A percentile compares a stretch with the other conserved stretches of the same genome.
Conservation (phyloP, 2,113 vertebrate genomes). For the Ardeotis arabs region DNA sequence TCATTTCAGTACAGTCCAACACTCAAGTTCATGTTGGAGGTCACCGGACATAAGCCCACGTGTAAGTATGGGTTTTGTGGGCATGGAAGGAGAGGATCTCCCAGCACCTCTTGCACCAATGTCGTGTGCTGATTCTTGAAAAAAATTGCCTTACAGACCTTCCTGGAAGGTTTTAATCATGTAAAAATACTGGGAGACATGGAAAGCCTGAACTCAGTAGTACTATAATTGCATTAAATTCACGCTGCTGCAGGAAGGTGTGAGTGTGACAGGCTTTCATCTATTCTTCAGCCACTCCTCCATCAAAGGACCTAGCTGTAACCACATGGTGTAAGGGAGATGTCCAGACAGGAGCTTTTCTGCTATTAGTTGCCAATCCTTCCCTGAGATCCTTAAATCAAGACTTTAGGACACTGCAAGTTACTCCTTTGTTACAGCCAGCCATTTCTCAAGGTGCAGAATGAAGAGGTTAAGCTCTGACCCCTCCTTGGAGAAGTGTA, state of each 20-base stretch:
- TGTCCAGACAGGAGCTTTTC: neutral
- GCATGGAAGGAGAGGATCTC: neutral
- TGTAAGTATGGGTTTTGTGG: neutral
- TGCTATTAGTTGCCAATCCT: neutral
- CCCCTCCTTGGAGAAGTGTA: neutral
- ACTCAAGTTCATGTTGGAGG: neutral
- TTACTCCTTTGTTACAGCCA: neutral
- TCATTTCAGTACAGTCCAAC: neutral
- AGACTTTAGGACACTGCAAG: neutral
- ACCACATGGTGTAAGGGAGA: neutral
- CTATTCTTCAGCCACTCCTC: neutral
- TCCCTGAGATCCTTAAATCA: neutral
- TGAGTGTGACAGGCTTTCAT: neutral
- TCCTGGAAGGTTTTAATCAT: neutral
- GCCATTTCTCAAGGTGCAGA: neutral
- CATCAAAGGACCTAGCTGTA: neutral
- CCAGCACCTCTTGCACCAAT: rapidly evolving
- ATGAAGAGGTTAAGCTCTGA: neutral
- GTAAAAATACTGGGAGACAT: neutral
- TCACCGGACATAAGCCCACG: rapidly evolving
- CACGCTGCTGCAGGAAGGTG: neutral
- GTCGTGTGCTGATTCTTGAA: neutral
- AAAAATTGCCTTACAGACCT: neutral
- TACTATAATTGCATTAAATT: neutral
- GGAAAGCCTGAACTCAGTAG: neutral